phyloP scores from a whole-genome alignment of 2,113 vertebrate genomes.

The Meriones unguiculatus region DNA sequence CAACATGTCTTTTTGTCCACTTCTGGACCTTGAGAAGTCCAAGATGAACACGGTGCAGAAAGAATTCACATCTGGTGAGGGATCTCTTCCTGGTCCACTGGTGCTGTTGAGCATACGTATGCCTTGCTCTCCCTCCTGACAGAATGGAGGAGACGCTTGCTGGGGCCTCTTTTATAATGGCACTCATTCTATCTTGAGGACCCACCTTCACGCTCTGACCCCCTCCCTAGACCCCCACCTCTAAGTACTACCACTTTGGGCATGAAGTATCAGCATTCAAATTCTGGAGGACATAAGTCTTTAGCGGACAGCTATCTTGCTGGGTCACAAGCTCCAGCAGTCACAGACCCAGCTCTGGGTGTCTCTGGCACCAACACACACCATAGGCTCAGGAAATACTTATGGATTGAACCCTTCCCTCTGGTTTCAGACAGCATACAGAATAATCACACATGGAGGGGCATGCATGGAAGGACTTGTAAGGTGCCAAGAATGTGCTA shows the following conservation, averaged over 20 bases:
- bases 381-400: neutral
- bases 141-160: neutral
- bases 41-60: neutral
- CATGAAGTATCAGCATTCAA: neutral
- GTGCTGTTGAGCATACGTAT: neutral
- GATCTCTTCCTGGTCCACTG: neutral
- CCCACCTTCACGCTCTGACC: neutral
- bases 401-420: neutral
- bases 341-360: accelerated
- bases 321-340: neutral
- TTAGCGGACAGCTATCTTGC: neutral
- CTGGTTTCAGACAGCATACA: neutral
- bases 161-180: neutral
- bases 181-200: neutral
- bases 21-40: neutral
- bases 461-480: too few relatives aligned
- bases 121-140: neutral
- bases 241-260: neutral
- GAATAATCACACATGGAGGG: neutral
- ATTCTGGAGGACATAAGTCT: neutral
- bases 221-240: neutral
- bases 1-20: neutral
- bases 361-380: neutral
- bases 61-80: neutral
- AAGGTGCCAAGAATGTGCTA: neutral